Evolutionary conservation across 2,113 vertebrate species (phyloP), one percentile per base, ranked within the genome.

Genomic region (Oryzias melastigma): DNA sequence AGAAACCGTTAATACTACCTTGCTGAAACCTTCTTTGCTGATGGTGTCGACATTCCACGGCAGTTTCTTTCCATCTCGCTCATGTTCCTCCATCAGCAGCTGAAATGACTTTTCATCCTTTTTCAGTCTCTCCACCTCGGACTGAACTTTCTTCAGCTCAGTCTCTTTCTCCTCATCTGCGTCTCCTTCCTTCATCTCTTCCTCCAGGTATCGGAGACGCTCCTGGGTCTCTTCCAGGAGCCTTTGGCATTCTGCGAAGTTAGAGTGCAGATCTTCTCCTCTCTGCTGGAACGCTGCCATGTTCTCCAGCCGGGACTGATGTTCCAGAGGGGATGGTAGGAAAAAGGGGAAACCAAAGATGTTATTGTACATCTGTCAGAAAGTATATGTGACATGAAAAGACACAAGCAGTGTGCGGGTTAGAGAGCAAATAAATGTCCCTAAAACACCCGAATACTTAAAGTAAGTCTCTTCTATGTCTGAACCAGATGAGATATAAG

Each of bases 31-130:
- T 0, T 96, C 95, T 46, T 92, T 96, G 91, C 94, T 94, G 67
- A 96, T 92, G 0, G 93, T 96, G 72, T 98, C 95, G 6, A 96
- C 93, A 0, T 96, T 95, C 95, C 96, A 97, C 1, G 95, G 94
- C 87, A 91, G 88, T 65, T 82, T 94, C 83, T 93, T 96, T 77
- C 93, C 92, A 67, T 96, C 93, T 48, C 84, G 88, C 16, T 71
- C 65, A 69, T 96, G 67, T 48, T 93, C 90, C 1, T 93, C 90
- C 5, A 93, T 3, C 61, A 94, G 93, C 62, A 85, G 91, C 68
- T 92, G 88, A 81, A 92, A 95, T 0, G 43, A 68, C 1, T 80
- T 87, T 65, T 95, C 92, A 51, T 97, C 94, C 17, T 84, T 93
- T 4, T 71, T 87, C 52, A 95, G 89, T 82, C 92, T 92, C 43